Percentiles rank a stretch among this genome's conserved stretches.
Evolutionary conservation across 1,140 invertebrate genomes (phyloP).

Genomic region (Drosophila varians): DNA sequence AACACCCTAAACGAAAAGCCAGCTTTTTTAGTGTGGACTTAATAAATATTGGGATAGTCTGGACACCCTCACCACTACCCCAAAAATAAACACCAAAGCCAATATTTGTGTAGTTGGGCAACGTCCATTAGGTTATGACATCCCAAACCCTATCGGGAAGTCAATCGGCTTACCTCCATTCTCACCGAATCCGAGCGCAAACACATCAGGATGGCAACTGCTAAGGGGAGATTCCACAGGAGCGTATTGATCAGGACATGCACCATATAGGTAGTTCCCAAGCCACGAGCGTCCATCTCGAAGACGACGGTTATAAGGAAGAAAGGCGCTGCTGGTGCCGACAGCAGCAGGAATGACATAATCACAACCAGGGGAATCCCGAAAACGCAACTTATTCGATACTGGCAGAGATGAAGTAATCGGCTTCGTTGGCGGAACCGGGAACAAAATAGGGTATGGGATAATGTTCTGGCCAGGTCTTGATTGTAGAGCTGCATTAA

Average conservation of each 20-base stretch:
- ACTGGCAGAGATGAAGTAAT: conserved; percentile 47
- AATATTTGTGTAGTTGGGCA: conserved; percentile 1
- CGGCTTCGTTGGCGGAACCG: conserved; percentile 36
- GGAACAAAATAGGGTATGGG: conserved; percentile 5
- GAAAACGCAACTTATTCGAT: conserved; percentile 51
- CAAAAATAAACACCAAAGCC: not conserved
- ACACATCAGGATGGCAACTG: conserved; percentile 15
- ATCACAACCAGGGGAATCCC: conserved; percentile 46
- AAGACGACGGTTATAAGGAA: conserved; percentile 52
- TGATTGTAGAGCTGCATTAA: conserved; percentile 43
- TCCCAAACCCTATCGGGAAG: not conserved
- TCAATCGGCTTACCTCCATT: conserved; percentile 44
- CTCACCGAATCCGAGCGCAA: conserved; percentile 42
- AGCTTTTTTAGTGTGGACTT: not conserved
- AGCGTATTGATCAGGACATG: conserved; percentile 7
- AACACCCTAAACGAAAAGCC: conserved; percentile 1
- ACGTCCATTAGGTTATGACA: conserved; percentile 9
- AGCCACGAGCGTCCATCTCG: conserved; percentile 5
- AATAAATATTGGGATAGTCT: not conserved
- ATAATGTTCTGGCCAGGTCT: conserved; percentile 6
- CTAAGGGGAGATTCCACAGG: conserved; percentile 50
- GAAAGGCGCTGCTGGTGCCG: conserved; percentile 48
- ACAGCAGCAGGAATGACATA: conserved; percentile 37
- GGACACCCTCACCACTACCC: not conserved
- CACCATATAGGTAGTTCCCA: not conserved